Percentiles rank a stretch among this genome's conserved stretches.
phyloP scores from a whole-genome alignment of 2,888 invertebrate genomes.

The Lacanobia wlatinum region DNA sequence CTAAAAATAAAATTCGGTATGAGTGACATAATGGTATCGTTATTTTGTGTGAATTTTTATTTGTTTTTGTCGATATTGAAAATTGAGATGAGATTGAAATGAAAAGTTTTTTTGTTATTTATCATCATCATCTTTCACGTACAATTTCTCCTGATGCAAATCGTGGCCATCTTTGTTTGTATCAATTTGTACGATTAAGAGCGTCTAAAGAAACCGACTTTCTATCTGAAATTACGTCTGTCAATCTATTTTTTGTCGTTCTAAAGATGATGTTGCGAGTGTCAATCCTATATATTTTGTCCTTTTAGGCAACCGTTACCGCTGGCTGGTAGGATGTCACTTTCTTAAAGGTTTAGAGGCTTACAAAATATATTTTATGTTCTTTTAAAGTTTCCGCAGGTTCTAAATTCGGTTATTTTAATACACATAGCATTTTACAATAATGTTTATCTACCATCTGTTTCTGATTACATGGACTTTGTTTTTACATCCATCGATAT shows the following conservation, averaged over 20 bases:
- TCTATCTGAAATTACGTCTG: too few relatives aligned
- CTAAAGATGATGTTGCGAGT: too few relatives aligned
- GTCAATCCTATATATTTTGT: background rate
- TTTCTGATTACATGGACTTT: background rate
- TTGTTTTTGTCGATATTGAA: background rate
- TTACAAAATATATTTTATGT: too few relatives aligned
- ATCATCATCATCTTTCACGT: background rate
- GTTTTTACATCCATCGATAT: background rate
- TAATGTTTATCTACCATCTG: background rate
- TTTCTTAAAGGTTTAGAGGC: too few relatives aligned
- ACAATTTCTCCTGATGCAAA: too few relatives aligned
- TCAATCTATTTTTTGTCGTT: too few relatives aligned
- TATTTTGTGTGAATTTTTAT: background rate
- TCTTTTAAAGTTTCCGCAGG: background rate
- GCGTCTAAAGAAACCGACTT: too few relatives aligned
- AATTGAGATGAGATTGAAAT: background rate
- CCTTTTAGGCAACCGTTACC: background rate
- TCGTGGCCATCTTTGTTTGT: too few relatives aligned
- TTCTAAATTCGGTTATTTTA: background rate
- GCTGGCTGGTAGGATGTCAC: background rate
- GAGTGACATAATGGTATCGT: background rate
- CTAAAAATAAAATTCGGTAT: background rate
- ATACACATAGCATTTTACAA: background rate
- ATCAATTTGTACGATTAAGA: too few relatives aligned
- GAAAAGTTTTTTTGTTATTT: background rate